A percentile compares a stretch with the other conserved stretches of the same genome.
Evolutionary conservation across 2,888 invertebrate genomes (phyloP).

Genomic region (Petrophora chlorosata): DNA sequence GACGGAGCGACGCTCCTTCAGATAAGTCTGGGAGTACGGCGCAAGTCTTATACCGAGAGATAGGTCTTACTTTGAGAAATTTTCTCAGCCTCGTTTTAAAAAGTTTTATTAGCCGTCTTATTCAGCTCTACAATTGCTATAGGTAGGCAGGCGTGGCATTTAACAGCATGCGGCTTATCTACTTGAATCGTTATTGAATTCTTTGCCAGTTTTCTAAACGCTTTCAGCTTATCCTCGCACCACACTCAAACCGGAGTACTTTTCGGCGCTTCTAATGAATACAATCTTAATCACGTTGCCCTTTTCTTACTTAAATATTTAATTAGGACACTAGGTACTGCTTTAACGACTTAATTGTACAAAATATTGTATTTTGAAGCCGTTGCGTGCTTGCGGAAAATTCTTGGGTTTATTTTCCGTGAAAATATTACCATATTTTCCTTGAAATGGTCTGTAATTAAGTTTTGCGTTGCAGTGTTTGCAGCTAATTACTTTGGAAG

Average conservation of each 20-base stretch:
- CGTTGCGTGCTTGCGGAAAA: constrained; percentile 23
- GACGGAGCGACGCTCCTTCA: constrained; percentile 35
- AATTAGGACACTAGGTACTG: constrained; percentile 61
- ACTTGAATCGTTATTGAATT: no score
- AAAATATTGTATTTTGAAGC: constrained; percentile 53
- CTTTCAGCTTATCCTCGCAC: constrained; percentile 27
- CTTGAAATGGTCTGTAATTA: constrained; percentile 33
- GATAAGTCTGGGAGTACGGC: constrained; percentile 38
- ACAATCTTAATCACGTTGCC: constrained; percentile 64
- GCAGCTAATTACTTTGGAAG: constrained; percentile 23
- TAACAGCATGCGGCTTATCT: no score
- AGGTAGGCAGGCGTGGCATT: no score
- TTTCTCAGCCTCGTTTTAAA: no score
- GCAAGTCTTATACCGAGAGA: not conserved
- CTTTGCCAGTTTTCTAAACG: not conserved
- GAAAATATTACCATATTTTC: constrained; percentile 27
- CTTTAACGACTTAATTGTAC: constrained; percentile 65
- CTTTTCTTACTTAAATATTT: constrained; percentile 70
- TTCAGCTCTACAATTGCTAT: no score
- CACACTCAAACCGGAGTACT: constrained; percentile 24
- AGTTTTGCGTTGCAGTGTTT: constrained; percentile 27
- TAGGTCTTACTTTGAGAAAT: no score
- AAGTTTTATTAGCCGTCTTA: no score
- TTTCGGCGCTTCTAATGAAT: constrained; percentile 51
- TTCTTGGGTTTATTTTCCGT: constrained; percentile 21